phyloP scores from a whole-genome alignment of 2,888 invertebrate genomes.

The Aphidius colemani region DNA sequence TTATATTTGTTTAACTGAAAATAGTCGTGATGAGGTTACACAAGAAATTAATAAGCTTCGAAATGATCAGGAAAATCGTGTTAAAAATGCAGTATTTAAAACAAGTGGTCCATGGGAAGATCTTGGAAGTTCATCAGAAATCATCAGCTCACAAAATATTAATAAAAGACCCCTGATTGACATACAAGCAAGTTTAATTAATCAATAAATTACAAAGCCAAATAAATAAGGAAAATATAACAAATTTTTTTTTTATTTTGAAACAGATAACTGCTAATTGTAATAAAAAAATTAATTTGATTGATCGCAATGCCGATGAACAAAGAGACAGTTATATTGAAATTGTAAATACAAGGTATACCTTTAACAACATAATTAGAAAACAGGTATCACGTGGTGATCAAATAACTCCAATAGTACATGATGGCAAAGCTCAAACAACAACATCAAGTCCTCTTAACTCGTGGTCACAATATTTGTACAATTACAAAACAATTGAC shows the following conservation, averaged over 20 bases:
- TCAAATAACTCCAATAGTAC: conserved; percentile 65
- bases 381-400: conserved; percentile 65
- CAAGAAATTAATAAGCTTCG: conserved; percentile 46
- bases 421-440: conserved; percentile 69
- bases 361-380: conserved; percentile 65
- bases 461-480: conserved; percentile 71
- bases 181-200: conserved; percentile 66
- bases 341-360: conserved; percentile 63
- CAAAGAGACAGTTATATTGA: conserved; percentile 74
- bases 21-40: conserved; percentile 63
- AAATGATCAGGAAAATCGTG: conserved; percentile 45
- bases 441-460: conserved; percentile 71
- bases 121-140: conserved; percentile 71
- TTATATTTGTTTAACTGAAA: conserved; percentile 68
- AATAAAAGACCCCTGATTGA: conserved; percentile 67
- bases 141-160: conserved; percentile 63
- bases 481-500: conserved; percentile 48
- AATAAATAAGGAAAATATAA: background rate
- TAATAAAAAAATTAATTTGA: conserved; percentile 60
- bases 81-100: conserved; percentile 65
- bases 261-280: conserved; percentile 5
- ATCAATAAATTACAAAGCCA: background rate
- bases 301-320: conserved; percentile 64
- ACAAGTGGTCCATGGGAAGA: conserved; percentile 66
- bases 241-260: background rate